phyloP scores from a whole-genome alignment of 2,888 invertebrate species.

The Sipha maydis region DNA sequence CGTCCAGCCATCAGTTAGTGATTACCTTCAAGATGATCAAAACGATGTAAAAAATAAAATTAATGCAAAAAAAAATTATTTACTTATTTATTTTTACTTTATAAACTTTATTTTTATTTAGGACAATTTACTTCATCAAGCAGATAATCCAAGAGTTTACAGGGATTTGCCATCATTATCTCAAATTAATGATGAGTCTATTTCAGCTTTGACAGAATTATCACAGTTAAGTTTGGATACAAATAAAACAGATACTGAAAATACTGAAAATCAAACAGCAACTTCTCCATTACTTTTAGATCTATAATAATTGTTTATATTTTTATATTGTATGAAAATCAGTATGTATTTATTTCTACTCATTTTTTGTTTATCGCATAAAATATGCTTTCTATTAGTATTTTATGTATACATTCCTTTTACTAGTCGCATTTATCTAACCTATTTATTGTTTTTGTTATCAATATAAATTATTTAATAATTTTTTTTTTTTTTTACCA shows the following conservation, averaged over 20 bases:
- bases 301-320: constrained; percentile 10
- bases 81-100: background rate
- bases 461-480: background rate
- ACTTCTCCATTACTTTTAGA: constrained; percentile 38
- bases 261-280: constrained; percentile 35
- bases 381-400: constrained; percentile 13
- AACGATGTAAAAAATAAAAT: constrained; percentile 27
- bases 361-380: constrained; percentile 1
- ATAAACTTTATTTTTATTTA: background rate
- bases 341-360: background rate
- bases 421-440: background rate
- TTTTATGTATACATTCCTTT: background rate
- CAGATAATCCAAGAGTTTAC: constrained; percentile 48
- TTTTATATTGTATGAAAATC: background rate
- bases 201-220: constrained; percentile 29
- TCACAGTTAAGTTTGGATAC: constrained; percentile 40
- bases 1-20: constrained; percentile 23
- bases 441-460: background rate
- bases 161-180: constrained; percentile 18
- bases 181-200: constrained; percentile 26
- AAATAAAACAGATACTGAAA: constrained; percentile 20
- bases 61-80: background rate
- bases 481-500: background rate
- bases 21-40: constrained; percentile 35
- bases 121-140: constrained; percentile 3